Evolutionary conservation across 64 coral and sea anemone species (phyloP).

Genomic region (Dendronephthya gigantea): DNA sequence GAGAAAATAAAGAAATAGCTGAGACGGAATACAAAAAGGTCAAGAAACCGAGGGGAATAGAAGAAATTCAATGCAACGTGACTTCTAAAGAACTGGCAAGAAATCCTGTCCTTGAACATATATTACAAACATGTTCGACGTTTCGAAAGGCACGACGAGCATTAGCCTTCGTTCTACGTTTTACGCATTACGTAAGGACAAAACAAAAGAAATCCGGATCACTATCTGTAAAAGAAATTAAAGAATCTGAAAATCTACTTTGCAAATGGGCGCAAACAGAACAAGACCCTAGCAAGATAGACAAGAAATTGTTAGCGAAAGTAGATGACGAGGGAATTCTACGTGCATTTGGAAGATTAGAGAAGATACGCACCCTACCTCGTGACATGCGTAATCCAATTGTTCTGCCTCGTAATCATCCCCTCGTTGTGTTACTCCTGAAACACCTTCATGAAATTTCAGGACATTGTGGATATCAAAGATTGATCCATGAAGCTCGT

Average conservation of each 20-base stretch:
- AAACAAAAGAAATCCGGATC: neutral
- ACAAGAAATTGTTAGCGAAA: neutral
- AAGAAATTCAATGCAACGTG: too few species aligned
- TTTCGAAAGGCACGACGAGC: too few species aligned
- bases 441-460: neutral
- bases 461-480: neutral
- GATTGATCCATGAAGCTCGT: conserved; percentile 2
- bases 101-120: too few species aligned
- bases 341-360: neutral
- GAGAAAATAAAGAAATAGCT: neutral
- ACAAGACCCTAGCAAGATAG: neutral
- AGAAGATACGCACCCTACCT: conserved; percentile 7
- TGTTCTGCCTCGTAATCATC: neutral
- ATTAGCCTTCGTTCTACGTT: neutral
- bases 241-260: too few species aligned
- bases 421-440: neutral
- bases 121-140: too few species aligned
- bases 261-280: neutral
- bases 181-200: neutral
- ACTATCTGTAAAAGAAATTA: too few species aligned
- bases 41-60: too few species aligned
- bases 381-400: neutral
- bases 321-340: neutral
- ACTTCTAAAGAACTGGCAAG: too few species aligned
- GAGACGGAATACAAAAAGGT: neutral